Base-by-base conservation (phyloP, 2,888 invertebrate species). In the Heliconius cydno region DNA sequence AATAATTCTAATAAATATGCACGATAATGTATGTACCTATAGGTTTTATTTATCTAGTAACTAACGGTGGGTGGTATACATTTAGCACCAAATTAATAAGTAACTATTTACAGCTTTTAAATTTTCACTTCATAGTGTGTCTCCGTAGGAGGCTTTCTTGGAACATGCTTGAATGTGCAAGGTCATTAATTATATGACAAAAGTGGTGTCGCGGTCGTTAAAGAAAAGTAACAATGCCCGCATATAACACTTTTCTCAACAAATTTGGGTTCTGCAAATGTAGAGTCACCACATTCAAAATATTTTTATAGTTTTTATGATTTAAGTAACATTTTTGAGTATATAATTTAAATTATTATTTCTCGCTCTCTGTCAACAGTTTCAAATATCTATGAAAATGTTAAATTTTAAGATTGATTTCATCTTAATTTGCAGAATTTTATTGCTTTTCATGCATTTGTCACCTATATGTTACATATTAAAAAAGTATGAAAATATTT, bases 131-230 rank as follows among this genome's bases (percentile, higher is more conserved):
- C 34, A 34, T 87, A 86, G 88, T 86, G 83, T 84, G 83, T 84
- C 92, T 80, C 92, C 75, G 85, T 91, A 86, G 93, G 93, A 87
- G 88, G 85, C 84, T 86, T 92, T 92, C 93, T 88, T 81, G 85
- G 92, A 91, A 92, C 87, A 81, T 81, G 81, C 76, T 81, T 86
- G 80, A 86, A 85, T 85, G 89, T 88, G 88, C 83, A 85, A 73
- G 82, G 83, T 89, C 90, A 94, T 94, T 93, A 93, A 93, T 94
- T 92, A 90, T 85, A 82, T 83, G 84, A 91, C 90, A 90, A 89
- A 84, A 83, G 86, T 77, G 85, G 87, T 89, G 88, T 89, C 85
- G 86, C 86, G 85, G 85, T 87, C 83, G 88, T 86, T 90, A 90
- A 90, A 89, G 89, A 87, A 84, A 85, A 68, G 30, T 65, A 75